These are phyloP conservation scores for Aleiodes sp. DNA, from an alignment of 1,140 invertebrate genomes.

Conservation along the genomic window DNA sequence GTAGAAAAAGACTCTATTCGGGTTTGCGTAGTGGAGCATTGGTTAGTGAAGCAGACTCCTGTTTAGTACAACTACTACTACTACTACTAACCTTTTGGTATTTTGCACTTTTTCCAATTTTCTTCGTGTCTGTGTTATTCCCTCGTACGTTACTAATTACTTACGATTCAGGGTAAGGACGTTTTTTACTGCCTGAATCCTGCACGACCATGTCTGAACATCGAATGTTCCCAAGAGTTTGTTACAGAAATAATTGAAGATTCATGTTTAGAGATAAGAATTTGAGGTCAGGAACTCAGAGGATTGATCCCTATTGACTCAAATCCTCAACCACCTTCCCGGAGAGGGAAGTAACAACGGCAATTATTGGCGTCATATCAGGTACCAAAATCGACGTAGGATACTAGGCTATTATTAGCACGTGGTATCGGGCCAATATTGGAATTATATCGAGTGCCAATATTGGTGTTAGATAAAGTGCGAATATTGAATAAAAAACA, in stretches of 20 bases:
- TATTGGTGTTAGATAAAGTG: too few species aligned
- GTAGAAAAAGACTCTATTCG: conserved; percentile 11
- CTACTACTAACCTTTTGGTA: conserved; percentile 24
- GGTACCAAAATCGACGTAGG: too few species aligned
- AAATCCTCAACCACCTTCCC: too few species aligned
- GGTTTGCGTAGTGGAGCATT: too few species aligned
- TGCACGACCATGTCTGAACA: conserved; percentile 24
- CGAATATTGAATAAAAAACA: too few species aligned
- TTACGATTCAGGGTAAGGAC: conserved; percentile 40
- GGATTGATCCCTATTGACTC: too few species aligned
- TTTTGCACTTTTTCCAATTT: conserved; percentile 11
- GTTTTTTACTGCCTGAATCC: background rate
- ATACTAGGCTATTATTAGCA: too few species aligned
- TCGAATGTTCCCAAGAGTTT: conserved; percentile 33
- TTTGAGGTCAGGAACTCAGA: too few species aligned
- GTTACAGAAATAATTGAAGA: background rate
- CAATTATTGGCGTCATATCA: too few species aligned
- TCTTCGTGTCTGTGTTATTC: background rate
- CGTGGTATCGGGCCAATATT: too few species aligned
- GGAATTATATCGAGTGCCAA: too few species aligned
- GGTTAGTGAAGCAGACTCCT: background rate
- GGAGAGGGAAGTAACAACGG: too few species aligned
- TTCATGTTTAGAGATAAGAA: background rate
- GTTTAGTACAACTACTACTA: background rate
- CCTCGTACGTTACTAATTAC: conserved; percentile 34